Base-by-base conservation (phyloP, 2,113 vertebrate species). In the Periophthalmus modestus region DNA sequence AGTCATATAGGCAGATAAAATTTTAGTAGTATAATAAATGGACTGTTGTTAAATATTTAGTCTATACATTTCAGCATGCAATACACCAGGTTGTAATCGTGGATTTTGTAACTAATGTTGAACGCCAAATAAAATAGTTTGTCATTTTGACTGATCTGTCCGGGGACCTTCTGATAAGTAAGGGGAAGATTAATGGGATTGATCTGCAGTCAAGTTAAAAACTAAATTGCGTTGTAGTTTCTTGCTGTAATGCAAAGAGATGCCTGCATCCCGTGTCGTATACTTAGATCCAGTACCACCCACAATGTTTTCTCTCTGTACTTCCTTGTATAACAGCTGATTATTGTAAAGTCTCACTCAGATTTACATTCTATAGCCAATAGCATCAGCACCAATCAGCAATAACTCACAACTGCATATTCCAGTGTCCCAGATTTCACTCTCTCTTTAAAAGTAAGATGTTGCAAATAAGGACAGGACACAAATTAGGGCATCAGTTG, bases 351-450 rank as follows among this genome's bases (percentile, higher is more conserved):
- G 43, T 18, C 21, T 23, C 68, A 21, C 57, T 39, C 14, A 19
- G 71, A 33, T 65, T 24, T 28, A 10, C 54, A 21, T 13, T 18
- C 16, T 14, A 52, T 19, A 34, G 24, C 7, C 5, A 34, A 34
- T 19, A 62, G 39, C 39, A 43, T 43, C 39, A 43, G 39, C 21
- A 59, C 57, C 57, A 59, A 28, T 59, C 21, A 59, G 23, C 23
- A 14, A 59, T 24, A 59, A 28, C 23, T 61, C 52, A 18, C 46
- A 23, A 10, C 54, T 10, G 18, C 2, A 61, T 9, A 57, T 21
- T 78, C n/a, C 36, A 61, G 48, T 3, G 62, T 78, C 77, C 73
- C 74, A 81, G 76, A 80, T 83, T 78, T 65, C 28, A 68, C 73
- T 79, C 39, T 69, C 52, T 75, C 47, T 4, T 69, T 66, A 21